Base-by-base conservation (phyloP, 2,113 vertebrate genomes). In the Epinephelus cyanopodus region DNA sequence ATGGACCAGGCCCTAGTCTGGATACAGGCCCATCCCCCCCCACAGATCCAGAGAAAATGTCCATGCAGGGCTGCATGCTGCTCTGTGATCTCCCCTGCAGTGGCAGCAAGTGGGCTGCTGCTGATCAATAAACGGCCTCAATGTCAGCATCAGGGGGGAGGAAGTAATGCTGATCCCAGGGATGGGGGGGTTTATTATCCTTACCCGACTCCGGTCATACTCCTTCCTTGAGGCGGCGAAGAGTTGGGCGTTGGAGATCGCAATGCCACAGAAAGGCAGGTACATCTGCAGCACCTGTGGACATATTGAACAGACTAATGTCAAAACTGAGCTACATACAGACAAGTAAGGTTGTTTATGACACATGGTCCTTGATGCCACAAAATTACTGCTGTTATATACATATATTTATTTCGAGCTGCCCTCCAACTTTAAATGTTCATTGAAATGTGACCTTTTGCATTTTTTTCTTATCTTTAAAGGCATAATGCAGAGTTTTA, bases 261-360 rank as follows among this genome's bases (percentile, higher is more conserved):
- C 98, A 48, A 99, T 99, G 39, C 98, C 98, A 90, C 98, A 99
- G 92, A 99, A 99, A 0, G 98, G 98, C 81, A 99, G 97, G 87
- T 99, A 99, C 98, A 99, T 99, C 95, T 99, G 97, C 96, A 99
- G 96, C 74, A 99, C 98, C 98, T 99, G 93, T 73, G 65, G 81
- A 90, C 39, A 84, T 84, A 82, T 89, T 37, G 87, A 42, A 90
- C 88, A 57, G 52, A 76, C 25, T 33, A 37, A 5, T 37, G 13
- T 70, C 9, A 56, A 23, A 21, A 45, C 18, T 62, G 21, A 67
- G 13, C 6, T 6, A 45, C 42, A 45, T 11, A 45, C 9, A 12
- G 11, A 45, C 21, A 3, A 72, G 19, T 18, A 19, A 6, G 4
- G 1, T 73, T 33, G 15, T 73, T 29, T 12, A 57, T 8, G 13